phyloP scores from a whole-genome alignment of 92 coral and sea anemone species.

The Parazoanthus atlanticus region DNA sequence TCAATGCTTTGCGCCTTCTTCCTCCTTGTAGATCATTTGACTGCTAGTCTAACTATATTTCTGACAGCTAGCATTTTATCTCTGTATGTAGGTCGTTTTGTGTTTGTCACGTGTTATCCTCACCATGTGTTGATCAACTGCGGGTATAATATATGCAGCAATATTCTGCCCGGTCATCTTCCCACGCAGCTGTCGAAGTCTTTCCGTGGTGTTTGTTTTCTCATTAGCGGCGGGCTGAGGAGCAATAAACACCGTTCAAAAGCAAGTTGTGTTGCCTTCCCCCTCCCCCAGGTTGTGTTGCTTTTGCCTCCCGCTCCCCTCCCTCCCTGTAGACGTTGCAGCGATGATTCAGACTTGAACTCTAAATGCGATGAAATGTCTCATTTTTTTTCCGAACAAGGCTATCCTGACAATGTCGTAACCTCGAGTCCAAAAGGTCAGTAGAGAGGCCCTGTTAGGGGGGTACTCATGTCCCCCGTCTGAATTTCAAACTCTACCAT shows the following conservation, averaged over 20 bases:
- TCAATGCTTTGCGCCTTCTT: neutral
- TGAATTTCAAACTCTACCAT: too few species aligned
- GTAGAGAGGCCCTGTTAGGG: too few species aligned
- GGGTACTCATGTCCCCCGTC: too few species aligned
- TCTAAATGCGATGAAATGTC: too few species aligned
- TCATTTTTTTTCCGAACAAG: too few species aligned
- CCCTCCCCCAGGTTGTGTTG: too few species aligned
- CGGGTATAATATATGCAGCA: constrained; percentile 19
- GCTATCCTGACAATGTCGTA: too few species aligned
- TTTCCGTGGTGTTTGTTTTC: constrained; percentile 21
- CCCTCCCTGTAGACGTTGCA: too few species aligned
- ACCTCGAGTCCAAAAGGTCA: too few species aligned
- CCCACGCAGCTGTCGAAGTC: constrained; percentile 7
- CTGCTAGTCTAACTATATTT: neutral
- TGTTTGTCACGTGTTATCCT: neutral
- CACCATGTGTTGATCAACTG: constrained; percentile 42
- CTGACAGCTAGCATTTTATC: neutral
- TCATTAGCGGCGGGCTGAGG: constrained; percentile 25
- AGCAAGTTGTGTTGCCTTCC: too few species aligned
- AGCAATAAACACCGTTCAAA: neutral
- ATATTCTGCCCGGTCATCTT: constrained; percentile 15
- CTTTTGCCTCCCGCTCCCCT: too few species aligned
- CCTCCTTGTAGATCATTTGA: neutral
- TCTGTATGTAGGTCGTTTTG: neutral
- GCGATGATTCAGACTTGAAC: too few species aligned